Conservation (phyloP, 2,797 vertebrate genomes). For the Enteromius mattozi region DNA sequence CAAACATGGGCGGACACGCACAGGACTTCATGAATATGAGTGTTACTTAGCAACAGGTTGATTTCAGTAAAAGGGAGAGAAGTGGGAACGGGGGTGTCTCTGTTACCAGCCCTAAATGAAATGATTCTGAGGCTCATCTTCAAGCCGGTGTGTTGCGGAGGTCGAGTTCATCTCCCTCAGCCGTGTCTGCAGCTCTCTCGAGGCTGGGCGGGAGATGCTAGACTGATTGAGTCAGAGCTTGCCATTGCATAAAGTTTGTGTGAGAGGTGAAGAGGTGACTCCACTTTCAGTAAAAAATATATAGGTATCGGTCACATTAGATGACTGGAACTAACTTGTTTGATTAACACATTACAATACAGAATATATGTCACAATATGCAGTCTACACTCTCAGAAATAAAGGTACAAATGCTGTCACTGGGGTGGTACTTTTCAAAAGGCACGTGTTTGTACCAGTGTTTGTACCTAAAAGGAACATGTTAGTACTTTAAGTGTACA, state of each 20-base stretch:
- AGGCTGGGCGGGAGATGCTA: conserved; percentile 4
- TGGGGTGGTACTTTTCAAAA: no score
- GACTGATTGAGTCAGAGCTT: conserved; percentile 18
- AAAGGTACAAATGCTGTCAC: no score
- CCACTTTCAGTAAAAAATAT: conserved; percentile 54
- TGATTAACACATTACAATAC: background rate
- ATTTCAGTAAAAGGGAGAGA: background rate
- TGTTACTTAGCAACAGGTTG: conserved; percentile 48
- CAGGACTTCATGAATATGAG: conserved; percentile 29
- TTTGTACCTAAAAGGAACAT: no score
- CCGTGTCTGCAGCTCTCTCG: background rate
- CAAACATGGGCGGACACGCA: conserved; percentile 35
- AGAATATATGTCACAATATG: background rate
- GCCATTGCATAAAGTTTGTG: conserved; percentile 7
- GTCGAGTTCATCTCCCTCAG: background rate
- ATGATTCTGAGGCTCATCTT: conserved; percentile 10
- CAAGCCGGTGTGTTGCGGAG: background rate
- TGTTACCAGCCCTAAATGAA: conserved; percentile 21
- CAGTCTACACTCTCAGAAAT: background rate
- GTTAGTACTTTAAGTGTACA: no score
- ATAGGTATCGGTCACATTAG: background rate
- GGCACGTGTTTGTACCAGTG: no score
- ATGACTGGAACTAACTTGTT: background rate
- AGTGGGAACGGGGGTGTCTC: background rate
- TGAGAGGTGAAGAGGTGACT: conserved; percentile 29